Evolutionary conservation across 1,140 invertebrate species (phyloP).

Genomic region (Eumeta japonica): DNA sequence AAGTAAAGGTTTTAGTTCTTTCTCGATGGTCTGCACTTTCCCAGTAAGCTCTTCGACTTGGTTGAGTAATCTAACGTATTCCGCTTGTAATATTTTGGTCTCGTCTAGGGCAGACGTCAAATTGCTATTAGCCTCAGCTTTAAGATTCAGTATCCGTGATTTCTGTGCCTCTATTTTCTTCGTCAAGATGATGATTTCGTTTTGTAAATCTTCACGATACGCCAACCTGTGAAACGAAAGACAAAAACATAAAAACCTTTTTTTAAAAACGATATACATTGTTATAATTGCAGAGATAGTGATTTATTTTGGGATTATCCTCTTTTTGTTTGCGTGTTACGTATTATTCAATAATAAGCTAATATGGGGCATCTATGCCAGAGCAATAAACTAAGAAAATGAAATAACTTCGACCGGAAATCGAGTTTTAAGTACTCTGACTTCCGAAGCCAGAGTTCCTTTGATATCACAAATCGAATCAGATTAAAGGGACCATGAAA

Average conservation of each 20-base stretch:
- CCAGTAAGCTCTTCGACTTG: constrained; percentile 62
- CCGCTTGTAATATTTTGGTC: constrained; percentile 63
- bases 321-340: too few species aligned
- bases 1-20: constrained; percentile 60
- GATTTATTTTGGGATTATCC: too few species aligned
- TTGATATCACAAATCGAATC: too few species aligned
- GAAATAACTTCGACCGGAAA: too few species aligned
- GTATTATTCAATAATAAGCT: too few species aligned
- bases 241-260: background rate
- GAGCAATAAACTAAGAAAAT: background rate
- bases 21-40: constrained; percentile 61
- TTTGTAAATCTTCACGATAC: constrained; percentile 79
- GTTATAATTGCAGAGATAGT: too few species aligned
- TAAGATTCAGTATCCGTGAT: constrained; percentile 64
- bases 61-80: constrained; percentile 62
- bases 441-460: too few species aligned
- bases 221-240: constrained; percentile 59
- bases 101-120: constrained; percentile 63
- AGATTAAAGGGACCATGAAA: too few species aligned
- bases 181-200: constrained; percentile 69
- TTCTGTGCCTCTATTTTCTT: constrained; percentile 66
- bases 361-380: too few species aligned
- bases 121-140: constrained; percentile 65
- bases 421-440: too few species aligned
- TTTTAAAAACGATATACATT: too few species aligned